Evolutionary conservation across 2,888 invertebrate species (phyloP).

Genomic region (Trichogramma dendrolimi): DNA sequence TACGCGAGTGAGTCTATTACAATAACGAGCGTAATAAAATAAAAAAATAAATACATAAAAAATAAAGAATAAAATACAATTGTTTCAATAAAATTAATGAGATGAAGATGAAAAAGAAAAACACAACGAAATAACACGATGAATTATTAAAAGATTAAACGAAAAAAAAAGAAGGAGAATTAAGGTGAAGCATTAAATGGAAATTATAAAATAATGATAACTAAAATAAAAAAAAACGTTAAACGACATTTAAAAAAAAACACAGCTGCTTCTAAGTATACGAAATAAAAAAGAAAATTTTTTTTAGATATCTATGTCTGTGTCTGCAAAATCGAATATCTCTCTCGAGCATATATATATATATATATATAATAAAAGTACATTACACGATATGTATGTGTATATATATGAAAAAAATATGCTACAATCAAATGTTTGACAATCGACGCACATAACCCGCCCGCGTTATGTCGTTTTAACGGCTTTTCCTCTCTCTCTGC

Average conservation of each 20-base stretch:
- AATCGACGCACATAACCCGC: constrained; percentile 19
- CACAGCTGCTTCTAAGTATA: too few species aligned
- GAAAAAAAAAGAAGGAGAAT: too few species aligned
- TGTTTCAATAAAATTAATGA: too few species aligned
- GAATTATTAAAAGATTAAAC: too few species aligned
- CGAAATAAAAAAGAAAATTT: not conserved
- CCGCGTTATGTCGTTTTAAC: not conserved
- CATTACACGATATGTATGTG: constrained; percentile 7
- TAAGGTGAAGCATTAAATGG: too few species aligned
- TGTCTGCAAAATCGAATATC: not conserved
- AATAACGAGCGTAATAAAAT: too few species aligned
- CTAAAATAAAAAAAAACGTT: constrained; percentile 36
- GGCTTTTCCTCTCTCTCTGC: not conserved
- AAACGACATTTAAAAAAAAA: constrained; percentile 31
- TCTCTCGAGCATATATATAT: not conserved
- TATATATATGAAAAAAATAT: not conserved
- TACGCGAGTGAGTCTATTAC: too few species aligned
- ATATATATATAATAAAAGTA: not conserved
- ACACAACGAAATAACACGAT: too few species aligned
- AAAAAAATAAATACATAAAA: too few species aligned
- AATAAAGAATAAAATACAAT: too few species aligned
- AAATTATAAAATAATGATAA: constrained; percentile 40
- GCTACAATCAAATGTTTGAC: constrained; percentile 20
- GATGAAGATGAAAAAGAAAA: too few species aligned
- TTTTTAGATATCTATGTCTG: constrained; percentile 12